Base-by-base conservation (phyloP, 2,888 invertebrate species). In the Lasioglossum lativentre region DNA sequence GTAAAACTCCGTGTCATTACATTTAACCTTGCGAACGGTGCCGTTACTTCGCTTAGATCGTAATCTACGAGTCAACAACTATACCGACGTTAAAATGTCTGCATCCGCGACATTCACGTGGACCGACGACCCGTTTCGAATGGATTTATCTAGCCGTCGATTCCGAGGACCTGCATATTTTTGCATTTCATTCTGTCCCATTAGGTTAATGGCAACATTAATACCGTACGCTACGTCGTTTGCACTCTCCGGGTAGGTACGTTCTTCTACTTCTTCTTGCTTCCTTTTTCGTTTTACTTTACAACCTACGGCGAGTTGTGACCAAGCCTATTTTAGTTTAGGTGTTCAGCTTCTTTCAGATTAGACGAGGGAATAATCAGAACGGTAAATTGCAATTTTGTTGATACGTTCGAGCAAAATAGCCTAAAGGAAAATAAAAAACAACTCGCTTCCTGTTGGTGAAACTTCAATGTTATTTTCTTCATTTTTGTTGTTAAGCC, bases 41-140 rank as follows among this genome's bases (percentile, higher is more conserved):
- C 75, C 72, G 83, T 83, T 83, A 72, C 75, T 23, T 63, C 82
- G 70, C 42, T 73, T 47, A 10, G 47, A 78, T 82, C 30, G 30
- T 23, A 42, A 73, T 78, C 82, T 47, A n/a, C 10, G 45, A 47
- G 66, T 77, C 56, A 14, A 52, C 73, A 47, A 27, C 40, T 23
- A 45, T 16, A 23, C 23, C 14, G 16, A 1, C 0, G 30, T 52
- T 27, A 8, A 38, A 23, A n/a, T 19, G 8, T 82, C 63, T 38
- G 30, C 52, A 27, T 30, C 27, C 10, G 19, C 68, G 12, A 47
- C 59, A 30, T 5, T 10, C 63, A 5, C 40, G 30, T 72, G 12
- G 59, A 19, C 8, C 16, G 6, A 6, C 34, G 45, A 30, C n/a
- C 56, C 27, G 30, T 66, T 68, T 6, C 5, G 10, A 3, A 14